A percentile compares a stretch with the other conserved stretches of the same genome.
Conservation (phyloP, 2,888 invertebrate species). For the Branchellion lobata region DNA sequence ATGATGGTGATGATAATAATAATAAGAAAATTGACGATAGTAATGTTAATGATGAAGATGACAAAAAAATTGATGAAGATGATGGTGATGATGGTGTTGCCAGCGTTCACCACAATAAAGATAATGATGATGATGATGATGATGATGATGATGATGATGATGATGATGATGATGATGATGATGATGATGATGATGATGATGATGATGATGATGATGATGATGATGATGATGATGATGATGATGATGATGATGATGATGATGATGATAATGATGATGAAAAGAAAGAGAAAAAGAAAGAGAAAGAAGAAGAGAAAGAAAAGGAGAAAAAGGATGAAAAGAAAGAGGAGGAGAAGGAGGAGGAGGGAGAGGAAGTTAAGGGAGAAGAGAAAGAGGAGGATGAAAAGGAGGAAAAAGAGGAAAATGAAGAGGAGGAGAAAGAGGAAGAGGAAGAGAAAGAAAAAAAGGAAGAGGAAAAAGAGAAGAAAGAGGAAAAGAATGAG, state of each 20-base stretch:
- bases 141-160: not conserved
- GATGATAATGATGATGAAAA: not conserved
- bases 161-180: not conserved
- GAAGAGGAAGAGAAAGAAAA: not conserved
- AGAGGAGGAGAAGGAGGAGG: not conserved
- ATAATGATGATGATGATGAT: not conserved
- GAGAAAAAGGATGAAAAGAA: not conserved
- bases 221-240: not conserved
- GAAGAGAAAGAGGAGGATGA: not conserved
- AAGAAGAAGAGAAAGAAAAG: not conserved
- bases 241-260: not conserved
- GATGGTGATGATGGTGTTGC: not conserved
- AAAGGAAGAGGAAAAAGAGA: constrained; percentile 4
- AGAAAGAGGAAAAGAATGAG: not conserved
- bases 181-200: not conserved
- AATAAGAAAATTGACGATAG: not conserved
- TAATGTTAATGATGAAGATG: not conserved
- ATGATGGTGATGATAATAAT: not conserved
- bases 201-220: not conserved
- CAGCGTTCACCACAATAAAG: not conserved
- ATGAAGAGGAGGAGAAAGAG: not conserved
- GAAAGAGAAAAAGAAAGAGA: not conserved
- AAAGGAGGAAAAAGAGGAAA: not conserved
- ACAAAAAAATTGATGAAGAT: not conserved
- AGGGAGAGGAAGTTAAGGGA: not conserved